Conservation (phyloP, 2,113 vertebrate genomes). For the Catharus minimus region DNA sequence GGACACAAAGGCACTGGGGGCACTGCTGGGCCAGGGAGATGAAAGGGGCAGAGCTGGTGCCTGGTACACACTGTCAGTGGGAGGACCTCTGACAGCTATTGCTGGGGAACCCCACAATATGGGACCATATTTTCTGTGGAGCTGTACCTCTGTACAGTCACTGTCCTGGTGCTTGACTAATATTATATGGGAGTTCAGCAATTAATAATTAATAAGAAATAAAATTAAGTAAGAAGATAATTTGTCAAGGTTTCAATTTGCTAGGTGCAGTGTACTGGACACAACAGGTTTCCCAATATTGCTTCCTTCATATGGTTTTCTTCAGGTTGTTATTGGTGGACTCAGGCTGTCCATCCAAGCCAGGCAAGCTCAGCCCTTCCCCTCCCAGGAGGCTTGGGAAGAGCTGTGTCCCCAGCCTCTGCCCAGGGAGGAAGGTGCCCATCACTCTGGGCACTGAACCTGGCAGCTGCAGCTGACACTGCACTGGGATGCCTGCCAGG, state of each 20-base stretch:
- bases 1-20: background rate
- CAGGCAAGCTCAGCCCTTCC: too few relatives aligned
- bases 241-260: background rate
- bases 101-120: background rate
- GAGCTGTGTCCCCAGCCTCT: background rate
- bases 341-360: accelerated
- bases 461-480: background rate
- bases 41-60: background rate
- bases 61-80: accelerated
- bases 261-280: background rate
- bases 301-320: background rate
- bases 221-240: background rate
- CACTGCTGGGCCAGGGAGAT: background rate
- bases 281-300: background rate
- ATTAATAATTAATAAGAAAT: background rate
- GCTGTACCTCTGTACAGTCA: background rate
- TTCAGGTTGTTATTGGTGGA: background rate
- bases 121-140: background rate
- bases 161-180: background rate
- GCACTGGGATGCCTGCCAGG: accelerated
- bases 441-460: background rate
- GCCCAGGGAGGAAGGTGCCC: background rate
- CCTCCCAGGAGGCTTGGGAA: background rate
- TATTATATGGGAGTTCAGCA: background rate
- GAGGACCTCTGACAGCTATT: background rate